Conservation (phyloP, 2,888 invertebrate species). For the Endotricha flammealis region DNA sequence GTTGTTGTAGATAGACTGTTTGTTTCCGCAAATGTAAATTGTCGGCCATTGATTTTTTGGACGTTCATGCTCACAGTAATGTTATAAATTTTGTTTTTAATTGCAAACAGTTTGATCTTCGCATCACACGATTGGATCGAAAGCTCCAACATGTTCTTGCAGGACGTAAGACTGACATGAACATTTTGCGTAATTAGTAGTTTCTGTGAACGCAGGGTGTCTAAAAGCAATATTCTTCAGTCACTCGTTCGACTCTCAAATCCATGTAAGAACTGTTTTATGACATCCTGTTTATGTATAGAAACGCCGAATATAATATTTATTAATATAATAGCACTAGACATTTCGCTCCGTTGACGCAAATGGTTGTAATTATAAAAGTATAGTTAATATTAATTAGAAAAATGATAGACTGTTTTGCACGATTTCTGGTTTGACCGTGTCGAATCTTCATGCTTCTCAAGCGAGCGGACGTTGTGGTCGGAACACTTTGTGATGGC, state of each 20-base stretch:
- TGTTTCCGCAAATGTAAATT: conserved; percentile 16
- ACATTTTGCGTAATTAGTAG: conserved; percentile 39
- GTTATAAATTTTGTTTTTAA: conserved; percentile 21
- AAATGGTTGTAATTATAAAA: conserved; percentile 75
- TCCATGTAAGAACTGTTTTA: conserved; percentile 34
- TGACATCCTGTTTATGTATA: conserved; percentile 51
- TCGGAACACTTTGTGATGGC: conserved; percentile 59
- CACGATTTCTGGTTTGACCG: conserved; percentile 60
- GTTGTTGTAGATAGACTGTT: no score
- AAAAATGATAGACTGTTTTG: conserved; percentile 73
- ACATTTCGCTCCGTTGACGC: conserved; percentile 70
- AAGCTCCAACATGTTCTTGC: conserved; percentile 36
- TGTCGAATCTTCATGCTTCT: conserved; percentile 36
- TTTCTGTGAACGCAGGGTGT: conserved; percentile 47
- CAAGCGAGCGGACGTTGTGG: conserved; percentile 30
- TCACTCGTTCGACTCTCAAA: not conserved
- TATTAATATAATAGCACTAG: conserved; percentile 62
- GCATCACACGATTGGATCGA: conserved; percentile 29
- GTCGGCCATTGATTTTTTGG: conserved; percentile 13
- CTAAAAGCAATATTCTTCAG: conserved; percentile 29
- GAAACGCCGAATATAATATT: conserved; percentile 58
- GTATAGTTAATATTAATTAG: conserved; percentile 65
- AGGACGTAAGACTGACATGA: conserved; percentile 65
- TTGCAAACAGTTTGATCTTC: conserved; percentile 30
- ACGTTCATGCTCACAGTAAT: conserved; percentile 31